These are phyloP conservation scores for Bagarius yarrelli DNA, from an alignment of 2,113 vertebrate genomes.

Conservation along the genomic window DNA sequence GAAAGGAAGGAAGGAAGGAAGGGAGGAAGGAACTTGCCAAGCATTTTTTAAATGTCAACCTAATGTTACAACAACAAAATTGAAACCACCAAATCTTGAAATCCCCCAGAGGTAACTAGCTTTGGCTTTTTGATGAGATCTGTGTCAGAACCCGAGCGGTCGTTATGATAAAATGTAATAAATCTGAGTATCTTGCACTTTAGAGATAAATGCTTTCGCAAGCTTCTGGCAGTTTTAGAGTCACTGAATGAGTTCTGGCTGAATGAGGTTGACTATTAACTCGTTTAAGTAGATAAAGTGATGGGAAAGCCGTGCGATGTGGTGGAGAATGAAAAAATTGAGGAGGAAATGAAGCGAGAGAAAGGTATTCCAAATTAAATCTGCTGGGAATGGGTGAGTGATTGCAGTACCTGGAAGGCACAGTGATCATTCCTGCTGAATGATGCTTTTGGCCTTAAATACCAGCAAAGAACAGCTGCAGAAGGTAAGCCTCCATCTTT, in stretches of 20 bases:
- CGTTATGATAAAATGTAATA: neutral
- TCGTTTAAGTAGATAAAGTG: constrained; percentile 6
- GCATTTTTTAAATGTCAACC: neutral
- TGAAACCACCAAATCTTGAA: neutral
- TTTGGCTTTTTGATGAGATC: neutral
- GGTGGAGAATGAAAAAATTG: constrained; percentile 5
- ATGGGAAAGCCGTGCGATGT: neutral
- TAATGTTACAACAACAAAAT: neutral
- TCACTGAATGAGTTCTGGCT: neutral
- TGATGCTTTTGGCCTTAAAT: neutral
- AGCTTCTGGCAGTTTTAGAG: constrained; percentile 13
- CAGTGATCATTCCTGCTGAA: neutral
- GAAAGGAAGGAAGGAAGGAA: too few species aligned
- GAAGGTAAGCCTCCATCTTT: neutral
- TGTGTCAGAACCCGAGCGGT: neutral
- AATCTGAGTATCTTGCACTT: neutral
- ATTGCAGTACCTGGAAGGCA: neutral
- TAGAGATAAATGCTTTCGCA: neutral
- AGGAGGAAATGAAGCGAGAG: neutral
- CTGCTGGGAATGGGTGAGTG: neutral
- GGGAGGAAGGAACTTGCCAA: too few species aligned
- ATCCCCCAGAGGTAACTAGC: neutral
- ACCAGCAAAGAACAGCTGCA: neutral
- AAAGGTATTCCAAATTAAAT: constrained; percentile 9
- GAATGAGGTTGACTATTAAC: constrained; percentile 27